These are phyloP conservation scores for Apamea epomidion DNA, from an alignment of 2,888 invertebrate species.

Conservation along the genomic window DNA sequence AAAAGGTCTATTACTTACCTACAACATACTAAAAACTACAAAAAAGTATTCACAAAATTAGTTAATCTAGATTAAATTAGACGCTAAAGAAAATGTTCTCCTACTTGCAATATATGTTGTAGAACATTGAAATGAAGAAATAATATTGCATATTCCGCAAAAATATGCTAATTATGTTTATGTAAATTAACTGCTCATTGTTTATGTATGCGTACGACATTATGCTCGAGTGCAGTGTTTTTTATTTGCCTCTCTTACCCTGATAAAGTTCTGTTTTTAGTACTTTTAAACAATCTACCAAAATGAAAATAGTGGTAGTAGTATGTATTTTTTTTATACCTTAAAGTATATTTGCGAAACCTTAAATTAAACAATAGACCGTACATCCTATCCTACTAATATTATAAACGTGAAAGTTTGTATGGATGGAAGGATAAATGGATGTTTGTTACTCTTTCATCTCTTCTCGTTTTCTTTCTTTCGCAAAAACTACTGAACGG, in stretches of 20 bases:
- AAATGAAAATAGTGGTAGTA: neutral
- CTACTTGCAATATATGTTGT: slow-evolving; percentile 1
- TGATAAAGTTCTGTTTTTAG: no score
- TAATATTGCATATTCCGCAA: neutral
- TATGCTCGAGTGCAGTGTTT: neutral
- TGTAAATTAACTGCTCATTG: slow-evolving; percentile 26
- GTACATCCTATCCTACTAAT: neutral
- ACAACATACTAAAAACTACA: neutral
- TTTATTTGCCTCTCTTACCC: neutral
- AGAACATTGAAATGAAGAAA: neutral
- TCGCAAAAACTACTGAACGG: no score
- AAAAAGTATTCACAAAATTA: neutral
- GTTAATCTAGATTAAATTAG: slow-evolving; percentile 9
- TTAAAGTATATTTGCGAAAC: neutral
- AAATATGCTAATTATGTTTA: slow-evolving; percentile 14
- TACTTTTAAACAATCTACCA: neutral
- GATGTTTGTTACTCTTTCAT: no score
- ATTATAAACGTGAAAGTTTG: no score
- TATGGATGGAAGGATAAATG: no score
- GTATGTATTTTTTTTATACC: neutral
- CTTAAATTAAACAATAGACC: neutral
- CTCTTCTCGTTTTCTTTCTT: no score
- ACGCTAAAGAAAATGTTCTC: neutral
- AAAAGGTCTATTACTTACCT: neutral
- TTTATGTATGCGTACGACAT: neutral